Percentiles rank a stretch among this genome's conserved stretches.
Conservation (phyloP, 1,140 invertebrate species). For the Parasteatoda tepidariorum region DNA sequence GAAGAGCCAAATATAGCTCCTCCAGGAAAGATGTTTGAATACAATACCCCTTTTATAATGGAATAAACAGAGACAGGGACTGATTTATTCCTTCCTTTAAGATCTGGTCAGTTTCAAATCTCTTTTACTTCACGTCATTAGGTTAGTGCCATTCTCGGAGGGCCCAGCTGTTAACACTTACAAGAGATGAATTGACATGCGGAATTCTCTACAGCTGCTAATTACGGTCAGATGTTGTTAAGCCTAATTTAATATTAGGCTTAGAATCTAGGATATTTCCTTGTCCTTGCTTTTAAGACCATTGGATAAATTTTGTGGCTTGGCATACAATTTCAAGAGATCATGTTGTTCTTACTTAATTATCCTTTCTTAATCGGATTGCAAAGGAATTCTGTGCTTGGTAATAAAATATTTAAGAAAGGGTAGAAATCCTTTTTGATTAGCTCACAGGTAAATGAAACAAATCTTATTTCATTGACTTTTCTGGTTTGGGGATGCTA, state of each 20-base stretch:
- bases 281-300: not conserved
- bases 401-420: no score
- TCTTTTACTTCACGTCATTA: not conserved
- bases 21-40: no score
- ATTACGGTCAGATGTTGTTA: not conserved
- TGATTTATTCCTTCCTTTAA: not conserved
- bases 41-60: not conserved
- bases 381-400: no score
- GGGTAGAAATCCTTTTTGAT: no score
- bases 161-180: conserved; percentile 5
- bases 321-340: not conserved
- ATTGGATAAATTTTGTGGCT: not conserved
- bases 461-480: no score
- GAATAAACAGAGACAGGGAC: not conserved
- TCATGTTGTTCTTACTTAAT: not conserved
- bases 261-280: not conserved
- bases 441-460: no score
- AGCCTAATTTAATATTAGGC: conserved; percentile 5
- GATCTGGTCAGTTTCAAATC: not conserved
- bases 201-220: conserved; percentile 1
- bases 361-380: not conserved
- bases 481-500: no score
- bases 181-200: conserved; percentile 1
- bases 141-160: not conserved
- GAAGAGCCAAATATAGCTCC: no score